Evolutionary conservation across 2,888 invertebrate genomes (phyloP).

Genomic region (Tribolium freemani): DNA sequence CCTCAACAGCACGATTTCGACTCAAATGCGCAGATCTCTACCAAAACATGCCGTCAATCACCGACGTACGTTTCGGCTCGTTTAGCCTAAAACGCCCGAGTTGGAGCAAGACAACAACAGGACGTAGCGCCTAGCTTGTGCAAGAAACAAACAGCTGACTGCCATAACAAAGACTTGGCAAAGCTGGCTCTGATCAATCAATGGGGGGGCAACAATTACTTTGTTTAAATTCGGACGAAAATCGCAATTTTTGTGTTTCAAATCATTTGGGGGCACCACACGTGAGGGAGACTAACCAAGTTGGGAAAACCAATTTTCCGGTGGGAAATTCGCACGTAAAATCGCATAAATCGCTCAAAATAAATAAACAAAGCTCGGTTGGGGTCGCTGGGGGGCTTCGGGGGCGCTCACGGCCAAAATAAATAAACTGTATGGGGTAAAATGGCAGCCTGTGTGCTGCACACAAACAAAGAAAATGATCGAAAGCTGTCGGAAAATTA

Average conservation of each 20-base stretch:
- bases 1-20: conserved; percentile 27
- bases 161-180: conserved; percentile 65
- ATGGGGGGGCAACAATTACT: conserved; percentile 36
- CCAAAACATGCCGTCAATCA: not conserved
- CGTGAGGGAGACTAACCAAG: not conserved
- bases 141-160: conserved; percentile 67
- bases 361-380: conserved; percentile 1
- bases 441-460: conserved; percentile 60
- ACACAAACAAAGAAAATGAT: conserved; percentile 45
- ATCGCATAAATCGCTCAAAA: not conserved
- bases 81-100: not conserved
- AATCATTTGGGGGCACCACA: not conserved
- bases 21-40: conserved; percentile 48
- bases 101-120: conserved; percentile 42
- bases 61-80: not conserved
- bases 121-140: conserved; percentile 55
- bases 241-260: not conserved
- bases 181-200: conserved; percentile 49
- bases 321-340: not conserved
- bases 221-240: conserved; percentile 8
- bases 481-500: conserved; percentile 20
- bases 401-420: conserved; percentile 32
- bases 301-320: not conserved
- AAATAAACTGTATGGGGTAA: conserved; percentile 57
- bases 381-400: not conserved